Evolutionary conservation across 2,113 vertebrate species (phyloP), one percentile per base, ranked within the genome.

Genomic region (Microcebus tavaratra): DNA sequence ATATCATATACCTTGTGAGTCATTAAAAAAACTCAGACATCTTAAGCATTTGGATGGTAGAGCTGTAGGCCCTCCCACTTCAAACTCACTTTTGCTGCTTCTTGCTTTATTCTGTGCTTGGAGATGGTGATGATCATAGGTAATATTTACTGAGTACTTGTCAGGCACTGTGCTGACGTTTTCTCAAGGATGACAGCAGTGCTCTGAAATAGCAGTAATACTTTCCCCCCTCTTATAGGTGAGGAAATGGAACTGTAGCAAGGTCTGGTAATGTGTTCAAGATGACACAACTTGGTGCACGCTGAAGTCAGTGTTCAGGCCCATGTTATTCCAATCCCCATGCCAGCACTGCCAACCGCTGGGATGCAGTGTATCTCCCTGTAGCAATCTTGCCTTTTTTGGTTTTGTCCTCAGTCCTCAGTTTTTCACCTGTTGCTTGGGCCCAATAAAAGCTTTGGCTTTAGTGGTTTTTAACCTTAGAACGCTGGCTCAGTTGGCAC

Each of bases 391-490:
- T 57, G 4, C 29, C 23, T 57, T n/a, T 82, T n/a, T 55, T 50
- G 12, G 29, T 80, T n/a, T 93, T 15, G 29, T 67, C 17, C 80
- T 57, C 0, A 15, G 27, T 85, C 34, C 57, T 86, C n/a, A 85
- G 50, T 8, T 53, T 55, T 61, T 53, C 2, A 10, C 53, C 23
- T 67, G 20, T 23, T 50, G 27, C 29, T 85, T 67, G 14, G 20
- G n/a, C 65, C 70, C 72, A 10, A 59, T 87, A 45, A 48, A 88
- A 90, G 25, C 65, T 85, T 31, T 59, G 36, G n/a, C 42, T 50
- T 83, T 34, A 73, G 7, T 85, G n/a, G 73, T 78, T 97, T 97
- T 95, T 86, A 61, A 83, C 42, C 61, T 75, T 31, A 72, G 93
- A 59, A 87, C 81, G 90, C 57, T 81, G 94, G 23, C 39, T 91